Evolutionary conservation across 2,888 invertebrate genomes (phyloP), one percentile per base, ranked within the genome.

Genomic region (Andrena hattorfiana): DNA sequence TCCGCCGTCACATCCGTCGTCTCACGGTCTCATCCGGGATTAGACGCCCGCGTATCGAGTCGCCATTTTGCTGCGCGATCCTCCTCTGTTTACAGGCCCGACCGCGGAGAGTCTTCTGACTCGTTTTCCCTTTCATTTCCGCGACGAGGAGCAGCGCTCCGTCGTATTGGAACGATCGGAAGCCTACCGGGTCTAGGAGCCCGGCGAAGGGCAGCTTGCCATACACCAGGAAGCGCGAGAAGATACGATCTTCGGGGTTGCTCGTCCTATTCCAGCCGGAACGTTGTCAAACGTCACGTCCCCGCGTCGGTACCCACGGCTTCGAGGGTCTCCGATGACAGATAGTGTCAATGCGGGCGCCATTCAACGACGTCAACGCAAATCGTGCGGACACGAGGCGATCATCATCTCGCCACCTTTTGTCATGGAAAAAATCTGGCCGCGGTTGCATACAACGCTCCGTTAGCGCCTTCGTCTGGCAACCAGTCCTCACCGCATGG

Each of bases 1-100:
- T 60, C 70, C 64, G 13, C 78, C 77, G 79, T 78, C 79, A 79
- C 89, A 89, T 88, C 84, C 88, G 87, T 88, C 87, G 42, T 42
- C 42, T 42, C 42, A 42, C 20, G 23, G 86, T 89, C 90, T 91
- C 91, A 91, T 93, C 91, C 88, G 90, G 91, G 92, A 92, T 93
- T 93, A 92, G 89, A 92, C 90, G 89, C 85, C 77, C 81, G 79
- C 87, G 87, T 86, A 86, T 85, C 74, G 85, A 70, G 77, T 83
- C 91, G 90, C 92, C 92, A 92, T 92, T 89, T 92, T 92, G 84
- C 77, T 70, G 82, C 77, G 60, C 69, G 87, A 85, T 88, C 87
- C 83, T 85, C 81, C 77, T 88, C 85, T 89, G 82, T 87, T 87
- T 88, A 75, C 68, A 68, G 69, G 3, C 16, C 7, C 28, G 20